Evolutionary conservation across 2,797 vertebrate genomes (phyloP).

Genomic region (Cyclura pinguis): DNA sequence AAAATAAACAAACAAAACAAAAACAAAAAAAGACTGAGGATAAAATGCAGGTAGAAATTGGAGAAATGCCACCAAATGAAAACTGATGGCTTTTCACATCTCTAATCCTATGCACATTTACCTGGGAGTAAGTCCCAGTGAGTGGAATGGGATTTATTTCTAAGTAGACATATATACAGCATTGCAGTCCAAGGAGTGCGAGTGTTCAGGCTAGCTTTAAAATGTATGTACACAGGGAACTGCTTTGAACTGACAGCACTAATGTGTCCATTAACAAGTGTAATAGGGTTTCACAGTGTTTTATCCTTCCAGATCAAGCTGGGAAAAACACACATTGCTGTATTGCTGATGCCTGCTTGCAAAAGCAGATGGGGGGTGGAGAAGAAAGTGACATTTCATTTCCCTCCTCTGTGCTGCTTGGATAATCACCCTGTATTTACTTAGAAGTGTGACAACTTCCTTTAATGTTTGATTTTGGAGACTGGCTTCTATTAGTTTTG

Average conservation of each 20-base stretch:
- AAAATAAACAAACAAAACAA: too few species aligned
- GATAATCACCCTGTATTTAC: constrained; percentile 54
- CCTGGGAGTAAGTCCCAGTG: background rate
- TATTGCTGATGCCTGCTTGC: constrained; percentile 34
- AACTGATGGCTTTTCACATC: too few species aligned
- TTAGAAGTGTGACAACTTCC: constrained; percentile 43
- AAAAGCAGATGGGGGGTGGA: background rate
- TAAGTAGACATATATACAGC: background rate
- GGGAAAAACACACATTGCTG: constrained; percentile 15
- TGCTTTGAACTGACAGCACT: constrained; percentile 13
- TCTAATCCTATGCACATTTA: background rate
- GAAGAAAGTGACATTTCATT: constrained; percentile 55
- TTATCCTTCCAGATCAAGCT: constrained; percentile 45
- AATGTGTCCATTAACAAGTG: constrained; percentile 60
- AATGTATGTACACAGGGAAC: background rate
- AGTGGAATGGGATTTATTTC: background rate
- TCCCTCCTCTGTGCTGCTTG: constrained; percentile 16
- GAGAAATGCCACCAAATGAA: too few species aligned
- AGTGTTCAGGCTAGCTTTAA: constrained; percentile 38
- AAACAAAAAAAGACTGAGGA: too few species aligned
- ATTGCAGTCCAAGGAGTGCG: constrained; percentile 20
- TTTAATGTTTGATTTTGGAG: constrained; percentile 54
- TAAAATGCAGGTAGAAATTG: too few species aligned
- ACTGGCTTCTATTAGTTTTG: constrained; percentile 10
- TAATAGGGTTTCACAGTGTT: constrained; percentile 49